Evolutionary conservation across 2,888 invertebrate species (phyloP).

Genomic region (Timema podura): DNA sequence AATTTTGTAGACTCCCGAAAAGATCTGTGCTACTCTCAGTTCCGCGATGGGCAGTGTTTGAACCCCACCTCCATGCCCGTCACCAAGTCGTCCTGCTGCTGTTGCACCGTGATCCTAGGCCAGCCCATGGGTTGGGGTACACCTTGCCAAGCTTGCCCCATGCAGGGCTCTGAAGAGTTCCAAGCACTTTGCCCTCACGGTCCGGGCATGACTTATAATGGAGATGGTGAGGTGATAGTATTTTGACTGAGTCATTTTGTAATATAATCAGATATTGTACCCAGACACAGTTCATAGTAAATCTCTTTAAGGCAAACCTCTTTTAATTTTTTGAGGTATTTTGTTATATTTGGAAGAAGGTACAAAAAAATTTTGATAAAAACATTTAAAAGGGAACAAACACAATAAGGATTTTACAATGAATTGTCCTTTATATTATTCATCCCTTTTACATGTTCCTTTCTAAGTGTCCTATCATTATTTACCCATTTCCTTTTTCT

Average conservation of each 20-base stretch:
- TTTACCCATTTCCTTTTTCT: too few relatives aligned
- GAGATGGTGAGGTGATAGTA: slow-evolving; percentile 53
- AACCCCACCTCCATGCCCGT: slow-evolving; percentile 71
- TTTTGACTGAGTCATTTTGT: neutral
- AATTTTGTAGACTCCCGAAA: slow-evolving; percentile 64
- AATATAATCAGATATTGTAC: too few relatives aligned
- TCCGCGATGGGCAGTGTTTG: slow-evolving; percentile 70
- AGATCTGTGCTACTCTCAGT: slow-evolving; percentile 77
- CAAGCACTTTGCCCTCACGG: slow-evolving; percentile 72
- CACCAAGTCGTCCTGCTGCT: slow-evolving; percentile 83
- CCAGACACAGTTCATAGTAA: neutral
- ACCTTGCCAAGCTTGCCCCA: slow-evolving; percentile 72
- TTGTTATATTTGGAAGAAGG: too few relatives aligned
- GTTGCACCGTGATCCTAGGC: slow-evolving; percentile 63
- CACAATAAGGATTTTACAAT: too few relatives aligned
- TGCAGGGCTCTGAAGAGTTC: slow-evolving; percentile 63
- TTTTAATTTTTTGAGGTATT: too few relatives aligned
- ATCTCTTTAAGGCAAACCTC: too few relatives aligned
- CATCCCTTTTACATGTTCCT: too few relatives aligned
- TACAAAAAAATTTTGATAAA: too few relatives aligned
- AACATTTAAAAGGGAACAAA: too few relatives aligned
- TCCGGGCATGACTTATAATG: slow-evolving; percentile 72
- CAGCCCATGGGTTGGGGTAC: slow-evolving; percentile 78
- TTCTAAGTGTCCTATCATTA: too few relatives aligned
- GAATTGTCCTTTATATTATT: too few relatives aligned